Percentiles rank a stretch among this genome's conserved stretches.
Evolutionary conservation across 2,797 vertebrate species (phyloP).

Genomic region (Toxotes lorentzi): DNA sequence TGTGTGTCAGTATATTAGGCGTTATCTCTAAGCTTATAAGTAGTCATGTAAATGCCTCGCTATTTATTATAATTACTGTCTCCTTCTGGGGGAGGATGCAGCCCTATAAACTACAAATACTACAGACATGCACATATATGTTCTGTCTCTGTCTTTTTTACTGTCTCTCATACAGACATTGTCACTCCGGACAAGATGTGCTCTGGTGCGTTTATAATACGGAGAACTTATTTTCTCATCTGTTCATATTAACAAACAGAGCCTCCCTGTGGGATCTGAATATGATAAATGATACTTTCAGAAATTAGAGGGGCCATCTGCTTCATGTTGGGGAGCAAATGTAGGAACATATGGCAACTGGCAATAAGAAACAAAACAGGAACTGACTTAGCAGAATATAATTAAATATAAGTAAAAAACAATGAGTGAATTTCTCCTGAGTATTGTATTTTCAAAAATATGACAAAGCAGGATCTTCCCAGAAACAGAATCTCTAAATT

Average conservation of each 20-base stretch:
- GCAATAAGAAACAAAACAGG: slow-evolving; percentile 41
- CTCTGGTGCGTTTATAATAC: slow-evolving; percentile 29
- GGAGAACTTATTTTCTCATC: slow-evolving; percentile 62
- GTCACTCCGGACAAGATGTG: slow-evolving; percentile 32
- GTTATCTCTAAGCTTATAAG: not conserved
- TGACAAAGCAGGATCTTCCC: slow-evolving; percentile 16
- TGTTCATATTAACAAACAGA: slow-evolving; percentile 67
- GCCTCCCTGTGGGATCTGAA: slow-evolving; percentile 58
- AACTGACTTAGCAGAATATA: slow-evolving; percentile 31
- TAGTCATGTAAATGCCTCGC: slow-evolving; percentile 2
- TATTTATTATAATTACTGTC: slow-evolving; percentile 61
- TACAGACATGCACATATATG: not conserved
- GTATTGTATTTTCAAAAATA: slow-evolving; percentile 18
- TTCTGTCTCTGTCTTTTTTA: slow-evolving; percentile 1
- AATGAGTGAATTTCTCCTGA: slow-evolving; percentile 13
- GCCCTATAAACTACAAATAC: slow-evolving; percentile 13
- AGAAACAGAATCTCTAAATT: slow-evolving; percentile 11
- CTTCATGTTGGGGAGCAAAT: slow-evolving; percentile 57
- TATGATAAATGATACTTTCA: slow-evolving; percentile 70
- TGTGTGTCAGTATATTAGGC: not conserved
- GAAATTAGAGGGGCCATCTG: slow-evolving; percentile 76
- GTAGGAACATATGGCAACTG: slow-evolving; percentile 53
- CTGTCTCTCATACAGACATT: slow-evolving; percentile 6
- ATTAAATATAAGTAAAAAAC: not conserved
- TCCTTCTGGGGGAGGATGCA: slow-evolving; percentile 10